Evolutionary conservation across 1,140 invertebrate genomes (phyloP), one percentile per base, ranked within the genome.

Genomic region (Apis laboriosa): DNA sequence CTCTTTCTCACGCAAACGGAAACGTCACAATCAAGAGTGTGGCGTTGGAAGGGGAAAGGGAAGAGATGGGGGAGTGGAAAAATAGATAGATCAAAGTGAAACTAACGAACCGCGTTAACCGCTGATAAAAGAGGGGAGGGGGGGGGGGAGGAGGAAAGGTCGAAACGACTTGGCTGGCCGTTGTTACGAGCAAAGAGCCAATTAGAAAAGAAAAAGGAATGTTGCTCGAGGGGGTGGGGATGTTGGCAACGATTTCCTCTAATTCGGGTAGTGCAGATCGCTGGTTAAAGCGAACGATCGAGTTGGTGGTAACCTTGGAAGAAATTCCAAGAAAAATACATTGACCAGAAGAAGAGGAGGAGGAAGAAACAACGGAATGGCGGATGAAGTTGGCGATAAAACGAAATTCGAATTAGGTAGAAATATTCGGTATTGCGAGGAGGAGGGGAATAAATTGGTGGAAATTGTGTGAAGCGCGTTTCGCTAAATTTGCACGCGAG

Each of bases 21-120:
- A 28, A 60, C 17, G 9, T 51, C 1, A 53, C 60, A 8, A 21
- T 66, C 7, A 51, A 53, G 17, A 17, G 28, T 28, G 24, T 53
- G 28, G 13, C 2, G 61, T 4, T 3, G 1, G 21, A 64, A 53
- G 34, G 1, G 2, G 19, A 24, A 24, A 24, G 24, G 24, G 24
- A 24, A 24, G 28, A 34, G 28, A 34, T 2, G 28, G 34, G 34
- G 34, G 0, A 3, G 34, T 0, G 34, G 34, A 34, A 34, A 34
- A 34, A 34, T 3, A 2, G 21, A 28, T 5, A 17, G 58, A 80
- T 80, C 68, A 70, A 70, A 80, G 12, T 11, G 24, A n/a, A 21
- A 34, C 67, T 72, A 80, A 80, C 67, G 77, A 80, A 80, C 68
- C 68, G 66, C 67, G 49, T 9, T 71, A 63, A 72, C 21, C 51